These are phyloP conservation scores for Sebastes taczanowskii DNA, from an alignment of 2,797 vertebrate species.

Conservation along the genomic window DNA sequence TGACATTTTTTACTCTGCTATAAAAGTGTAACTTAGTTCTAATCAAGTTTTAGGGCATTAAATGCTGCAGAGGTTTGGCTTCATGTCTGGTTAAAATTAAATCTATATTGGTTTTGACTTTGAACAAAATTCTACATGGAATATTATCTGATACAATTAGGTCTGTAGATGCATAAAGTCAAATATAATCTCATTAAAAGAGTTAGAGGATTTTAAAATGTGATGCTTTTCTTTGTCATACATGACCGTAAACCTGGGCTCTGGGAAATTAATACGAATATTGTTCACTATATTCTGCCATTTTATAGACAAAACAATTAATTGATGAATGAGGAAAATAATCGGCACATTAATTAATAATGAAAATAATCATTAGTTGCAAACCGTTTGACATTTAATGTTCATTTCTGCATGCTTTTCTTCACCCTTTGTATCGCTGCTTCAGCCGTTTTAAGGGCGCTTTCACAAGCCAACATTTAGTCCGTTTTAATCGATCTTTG, in stretches of 20 bases:
- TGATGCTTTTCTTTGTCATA: background rate
- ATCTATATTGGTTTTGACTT: background rate
- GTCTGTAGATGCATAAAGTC: background rate
- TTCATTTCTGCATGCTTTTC: too few relatives aligned
- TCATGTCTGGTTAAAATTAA: background rate
- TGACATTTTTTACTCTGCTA: background rate
- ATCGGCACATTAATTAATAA: fast-evolving
- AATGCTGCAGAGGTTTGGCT: background rate
- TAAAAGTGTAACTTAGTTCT: background rate
- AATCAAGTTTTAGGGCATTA: background rate
- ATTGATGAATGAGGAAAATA: background rate
- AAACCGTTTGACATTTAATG: too few relatives aligned
- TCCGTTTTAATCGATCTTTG: too few relatives aligned
- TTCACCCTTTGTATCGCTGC: too few relatives aligned
- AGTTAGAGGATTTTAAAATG: too few relatives aligned
- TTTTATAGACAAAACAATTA: background rate
- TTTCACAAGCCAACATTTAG: too few relatives aligned
- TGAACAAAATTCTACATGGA: background rate
- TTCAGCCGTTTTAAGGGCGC: too few relatives aligned
- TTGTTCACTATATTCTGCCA: background rate
- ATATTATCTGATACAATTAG: background rate
- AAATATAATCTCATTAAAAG: too few relatives aligned
- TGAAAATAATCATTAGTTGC: background rate
- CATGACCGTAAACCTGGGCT: background rate
- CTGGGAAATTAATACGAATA: background rate